phyloP scores from a whole-genome alignment of 2,797 vertebrate species.

The Sebastes hopkinsi region DNA sequence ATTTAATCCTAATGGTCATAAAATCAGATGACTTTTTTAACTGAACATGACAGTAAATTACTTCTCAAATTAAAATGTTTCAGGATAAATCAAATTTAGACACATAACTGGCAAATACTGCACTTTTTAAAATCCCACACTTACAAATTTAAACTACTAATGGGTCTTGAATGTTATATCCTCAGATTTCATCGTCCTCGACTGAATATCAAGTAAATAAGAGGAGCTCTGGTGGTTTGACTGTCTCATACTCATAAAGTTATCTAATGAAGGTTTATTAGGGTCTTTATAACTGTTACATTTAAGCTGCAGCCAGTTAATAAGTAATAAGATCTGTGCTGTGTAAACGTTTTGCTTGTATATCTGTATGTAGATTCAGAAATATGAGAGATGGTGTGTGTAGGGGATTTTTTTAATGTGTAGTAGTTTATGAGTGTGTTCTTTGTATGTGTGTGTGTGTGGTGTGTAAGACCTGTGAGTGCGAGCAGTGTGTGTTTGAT shows the following conservation, averaged over 20 bases:
- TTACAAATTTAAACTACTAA: not conserved
- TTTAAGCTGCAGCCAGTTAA: conserved; percentile 8
- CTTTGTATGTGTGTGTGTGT: not conserved
- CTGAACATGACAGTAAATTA: not conserved
- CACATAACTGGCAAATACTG: not conserved
- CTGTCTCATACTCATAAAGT: not conserved
- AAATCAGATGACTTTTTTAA: not conserved
- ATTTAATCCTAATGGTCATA: not conserved
- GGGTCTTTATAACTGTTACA: not conserved
- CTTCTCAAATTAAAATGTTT: not conserved
- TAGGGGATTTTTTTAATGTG: conserved; percentile 3
- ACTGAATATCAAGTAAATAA: not conserved
- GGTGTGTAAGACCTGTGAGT: conserved; percentile 36
- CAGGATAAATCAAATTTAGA: not conserved
- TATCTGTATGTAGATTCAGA: conserved; percentile 10
- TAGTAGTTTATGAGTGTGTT: not conserved
- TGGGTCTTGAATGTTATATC: not conserved
- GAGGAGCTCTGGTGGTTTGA: not conserved
- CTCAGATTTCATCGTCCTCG: not conserved
- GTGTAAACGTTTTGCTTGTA: not conserved
- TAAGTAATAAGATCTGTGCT: conserved; percentile 7
- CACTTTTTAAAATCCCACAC: not conserved
- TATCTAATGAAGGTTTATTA: conserved; percentile 17
- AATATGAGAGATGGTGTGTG: conserved; percentile 4
- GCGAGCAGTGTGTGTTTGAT: conserved; percentile 65